phyloP scores from a whole-genome alignment of 30 jellyfish, hydroid and myxozoan genomes.

The Sanderia malayensis region DNA sequence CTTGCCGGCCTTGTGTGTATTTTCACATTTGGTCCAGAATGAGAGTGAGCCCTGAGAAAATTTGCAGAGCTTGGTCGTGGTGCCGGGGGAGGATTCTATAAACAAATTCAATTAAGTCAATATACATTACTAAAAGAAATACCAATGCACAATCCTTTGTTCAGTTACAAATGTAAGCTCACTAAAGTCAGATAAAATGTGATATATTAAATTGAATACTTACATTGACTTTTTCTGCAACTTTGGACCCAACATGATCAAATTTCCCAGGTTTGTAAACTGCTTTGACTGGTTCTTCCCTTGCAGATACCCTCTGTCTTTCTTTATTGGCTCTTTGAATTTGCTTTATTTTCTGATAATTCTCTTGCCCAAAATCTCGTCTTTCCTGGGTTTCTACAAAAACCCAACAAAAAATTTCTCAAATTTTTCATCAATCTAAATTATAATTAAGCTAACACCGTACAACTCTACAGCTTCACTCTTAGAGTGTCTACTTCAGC shows the following conservation, averaged over 20 bases:
- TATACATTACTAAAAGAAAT: no score
- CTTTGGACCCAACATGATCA: constrained; percentile 92
- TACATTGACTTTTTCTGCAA: constrained; percentile 75
- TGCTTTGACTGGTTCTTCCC: constrained; percentile 85
- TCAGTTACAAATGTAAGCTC: no score
- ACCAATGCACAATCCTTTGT: no score
- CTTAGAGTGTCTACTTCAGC: no score
- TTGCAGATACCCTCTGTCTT: constrained; percentile 59
- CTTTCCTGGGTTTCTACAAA: constrained; percentile 61
- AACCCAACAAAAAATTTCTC: background rate
- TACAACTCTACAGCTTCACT: no score
- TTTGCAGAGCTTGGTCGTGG: constrained; percentile 70
- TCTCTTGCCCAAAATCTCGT: constrained; percentile 81
- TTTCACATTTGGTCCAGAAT: constrained; percentile 47
- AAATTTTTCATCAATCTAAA: no score
- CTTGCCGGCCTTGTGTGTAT: constrained; percentile 52
- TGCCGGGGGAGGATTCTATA: constrained; percentile 66
- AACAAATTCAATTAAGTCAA: no score
- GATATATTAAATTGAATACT: no score
- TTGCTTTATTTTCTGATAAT: constrained; percentile 75
- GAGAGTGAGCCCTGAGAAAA: constrained; percentile 55
- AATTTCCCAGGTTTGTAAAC: constrained; percentile 90
- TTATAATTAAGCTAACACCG: no score
- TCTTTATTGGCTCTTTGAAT: constrained; percentile 80
- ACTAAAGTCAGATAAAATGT: no score